A percentile compares a stretch with the other conserved stretches of the same genome.
phyloP scores from a whole-genome alignment of 2,797 vertebrate genomes.

The Sebastiscus tertius region DNA sequence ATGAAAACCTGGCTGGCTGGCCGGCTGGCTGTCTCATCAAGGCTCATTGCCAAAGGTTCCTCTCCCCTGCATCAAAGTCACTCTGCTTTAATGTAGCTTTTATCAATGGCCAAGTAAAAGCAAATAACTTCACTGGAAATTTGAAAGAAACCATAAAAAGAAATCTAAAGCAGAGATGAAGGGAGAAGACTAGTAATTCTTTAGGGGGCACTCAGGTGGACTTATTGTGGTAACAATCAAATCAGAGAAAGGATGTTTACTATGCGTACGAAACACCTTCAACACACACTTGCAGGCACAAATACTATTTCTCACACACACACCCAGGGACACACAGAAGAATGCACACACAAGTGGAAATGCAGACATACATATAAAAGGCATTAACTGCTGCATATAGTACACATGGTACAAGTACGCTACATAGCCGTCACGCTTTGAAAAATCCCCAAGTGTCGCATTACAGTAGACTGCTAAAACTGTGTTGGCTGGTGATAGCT shows the following conservation, averaged over 20 bases:
- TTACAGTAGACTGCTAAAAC: slow-evolving; percentile 70
- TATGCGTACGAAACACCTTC: not conserved
- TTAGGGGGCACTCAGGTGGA: slow-evolving; percentile 56
- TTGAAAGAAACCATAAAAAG: slow-evolving; percentile 69
- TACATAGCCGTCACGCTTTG: slow-evolving; percentile 54
- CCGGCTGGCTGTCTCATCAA: slow-evolving; percentile 77
- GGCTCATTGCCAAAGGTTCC: slow-evolving; percentile 78
- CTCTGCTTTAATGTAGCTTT: slow-evolving; percentile 78
- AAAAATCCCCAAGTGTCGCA: slow-evolving; percentile 66
- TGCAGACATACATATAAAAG: slow-evolving; percentile 39
- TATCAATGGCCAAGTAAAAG: slow-evolving; percentile 81
- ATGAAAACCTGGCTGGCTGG: slow-evolving; percentile 81
- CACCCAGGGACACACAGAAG: not conserved
- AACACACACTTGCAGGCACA: slow-evolving; percentile 11
- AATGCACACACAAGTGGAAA: not conserved
- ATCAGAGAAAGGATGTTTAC: slow-evolving; percentile 54
- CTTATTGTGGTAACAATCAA: slow-evolving; percentile 58
- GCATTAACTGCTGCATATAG: slow-evolving; percentile 42
- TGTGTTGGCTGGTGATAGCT: slow-evolving; percentile 71
- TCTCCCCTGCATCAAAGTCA: slow-evolving; percentile 81
- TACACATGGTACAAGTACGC: slow-evolving; percentile 50
- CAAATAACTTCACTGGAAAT: slow-evolving; percentile 74
- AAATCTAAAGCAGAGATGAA: slow-evolving; percentile 68
- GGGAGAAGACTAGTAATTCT: slow-evolving; percentile 53
- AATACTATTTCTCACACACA: not conserved